Evolutionary conservation across 2,888 invertebrate genomes (phyloP).

Genomic region (Epicampocera succincta): DNA sequence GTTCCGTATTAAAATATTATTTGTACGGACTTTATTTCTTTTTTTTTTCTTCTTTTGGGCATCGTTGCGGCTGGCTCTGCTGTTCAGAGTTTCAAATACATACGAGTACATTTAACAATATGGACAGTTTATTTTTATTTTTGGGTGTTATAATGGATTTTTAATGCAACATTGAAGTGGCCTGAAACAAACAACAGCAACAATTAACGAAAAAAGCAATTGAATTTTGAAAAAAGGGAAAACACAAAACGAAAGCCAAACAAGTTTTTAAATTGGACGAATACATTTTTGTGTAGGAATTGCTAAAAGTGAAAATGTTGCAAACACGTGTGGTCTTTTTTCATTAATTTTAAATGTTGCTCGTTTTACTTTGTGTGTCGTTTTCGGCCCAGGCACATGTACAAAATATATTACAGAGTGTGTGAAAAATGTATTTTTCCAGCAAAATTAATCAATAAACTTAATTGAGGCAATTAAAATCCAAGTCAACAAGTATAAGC

Average conservation of each 20-base stretch:
- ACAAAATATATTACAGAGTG: background rate
- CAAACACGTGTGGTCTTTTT: too few species aligned
- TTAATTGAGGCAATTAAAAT: slow-evolving; percentile 60
- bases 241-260: slow-evolving; percentile 24
- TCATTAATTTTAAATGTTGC: background rate
- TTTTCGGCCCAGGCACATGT: background rate
- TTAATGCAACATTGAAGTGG: slow-evolving; percentile 28
- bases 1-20: slow-evolving; percentile 22
- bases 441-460: slow-evolving; percentile 58
- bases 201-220: background rate
- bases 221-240: background rate
- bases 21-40: slow-evolving; percentile 22
- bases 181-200: slow-evolving; percentile 20
- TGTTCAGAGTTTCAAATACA: background rate
- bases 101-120: background rate
- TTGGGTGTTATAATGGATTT: slow-evolving; percentile 42
- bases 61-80: slow-evolving; percentile 12
- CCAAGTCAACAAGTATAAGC: slow-evolving; percentile 19
- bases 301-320: background rate
- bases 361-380: background rate
- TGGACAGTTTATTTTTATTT: background rate
- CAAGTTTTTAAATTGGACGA: slow-evolving; percentile 27
- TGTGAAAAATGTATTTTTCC: slow-evolving; percentile 25
- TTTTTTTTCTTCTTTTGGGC: slow-evolving; percentile 9
- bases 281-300: background rate